phyloP scores from a whole-genome alignment of 2,113 vertebrate species.

The Megalops atlanticus region DNA sequence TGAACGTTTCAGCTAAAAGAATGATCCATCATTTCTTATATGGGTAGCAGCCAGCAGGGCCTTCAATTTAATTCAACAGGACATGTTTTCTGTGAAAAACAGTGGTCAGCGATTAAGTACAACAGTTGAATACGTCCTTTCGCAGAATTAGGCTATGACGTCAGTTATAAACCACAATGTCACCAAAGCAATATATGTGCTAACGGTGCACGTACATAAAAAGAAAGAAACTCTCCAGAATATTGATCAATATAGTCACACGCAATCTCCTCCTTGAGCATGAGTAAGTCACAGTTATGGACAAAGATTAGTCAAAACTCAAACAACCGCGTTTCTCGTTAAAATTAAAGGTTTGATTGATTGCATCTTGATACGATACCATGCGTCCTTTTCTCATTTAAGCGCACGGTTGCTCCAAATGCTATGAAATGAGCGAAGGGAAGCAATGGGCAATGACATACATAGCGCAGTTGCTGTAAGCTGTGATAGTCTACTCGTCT shows the following conservation, averaged over 20 bases:
- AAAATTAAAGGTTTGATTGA: too few relatives aligned
- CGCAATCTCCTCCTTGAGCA: too few relatives aligned
- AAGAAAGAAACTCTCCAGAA: too few relatives aligned
- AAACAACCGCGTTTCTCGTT: too few relatives aligned
- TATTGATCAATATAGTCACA: too few relatives aligned
- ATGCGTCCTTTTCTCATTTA: constrained; percentile 2
- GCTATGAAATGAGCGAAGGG: neutral
- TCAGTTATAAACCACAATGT: too few relatives aligned
- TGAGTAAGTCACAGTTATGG: too few relatives aligned
- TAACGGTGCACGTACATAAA: too few relatives aligned
- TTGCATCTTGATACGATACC: neutral
- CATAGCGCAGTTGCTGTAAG: too few relatives aligned
- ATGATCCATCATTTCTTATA: neutral
- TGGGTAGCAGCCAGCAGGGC: neutral
- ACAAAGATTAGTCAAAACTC: too few relatives aligned
- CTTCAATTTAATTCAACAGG: constrained; percentile 11
- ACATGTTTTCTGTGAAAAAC: constrained; percentile 5
- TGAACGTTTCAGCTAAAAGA: constrained; percentile 11
- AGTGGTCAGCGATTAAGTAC: neutral
- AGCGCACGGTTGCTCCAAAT: neutral
- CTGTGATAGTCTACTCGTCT: neutral
- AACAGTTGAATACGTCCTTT: neutral
- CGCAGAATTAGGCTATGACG: too few relatives aligned
- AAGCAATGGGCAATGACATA: neutral
- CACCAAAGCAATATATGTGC: too few relatives aligned